Conservation (phyloP, 2,113 vertebrate genomes). For the Haplochromis vanheusdeni region DNA sequence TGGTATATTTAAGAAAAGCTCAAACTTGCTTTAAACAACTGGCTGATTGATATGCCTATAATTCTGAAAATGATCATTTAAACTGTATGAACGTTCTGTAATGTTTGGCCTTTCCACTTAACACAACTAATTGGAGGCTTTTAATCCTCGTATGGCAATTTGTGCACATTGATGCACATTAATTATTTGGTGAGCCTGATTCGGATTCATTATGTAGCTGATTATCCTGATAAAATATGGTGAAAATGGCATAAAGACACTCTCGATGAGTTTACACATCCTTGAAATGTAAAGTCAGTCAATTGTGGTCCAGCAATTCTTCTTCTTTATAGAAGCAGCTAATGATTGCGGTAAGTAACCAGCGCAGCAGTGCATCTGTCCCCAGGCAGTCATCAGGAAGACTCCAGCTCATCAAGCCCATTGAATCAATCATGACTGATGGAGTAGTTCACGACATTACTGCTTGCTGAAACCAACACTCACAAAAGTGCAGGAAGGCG, state of each 20-base stretch:
- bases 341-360: background rate
- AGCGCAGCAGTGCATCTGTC: background rate
- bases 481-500: background rate
- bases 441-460: background rate
- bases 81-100: background rate
- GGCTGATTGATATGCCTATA: background rate
- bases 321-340: background rate
- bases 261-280: background rate
- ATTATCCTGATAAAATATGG: background rate
- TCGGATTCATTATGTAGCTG: background rate
- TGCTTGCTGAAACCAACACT: background rate
- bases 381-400: background rate
- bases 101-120: background rate
- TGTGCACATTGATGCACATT: background rate
- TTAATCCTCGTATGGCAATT: background rate
- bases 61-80: background rate
- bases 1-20: background rate
- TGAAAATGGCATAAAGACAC: background rate
- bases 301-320: background rate
- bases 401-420: background rate
- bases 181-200: background rate
- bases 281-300: background rate
- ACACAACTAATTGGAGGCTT: background rate
- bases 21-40: background rate
- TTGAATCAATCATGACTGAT: constrained; percentile 18